Evolutionary conservation across 1,140 invertebrate species (phyloP).

Genomic region (Platyura marginata): DNA sequence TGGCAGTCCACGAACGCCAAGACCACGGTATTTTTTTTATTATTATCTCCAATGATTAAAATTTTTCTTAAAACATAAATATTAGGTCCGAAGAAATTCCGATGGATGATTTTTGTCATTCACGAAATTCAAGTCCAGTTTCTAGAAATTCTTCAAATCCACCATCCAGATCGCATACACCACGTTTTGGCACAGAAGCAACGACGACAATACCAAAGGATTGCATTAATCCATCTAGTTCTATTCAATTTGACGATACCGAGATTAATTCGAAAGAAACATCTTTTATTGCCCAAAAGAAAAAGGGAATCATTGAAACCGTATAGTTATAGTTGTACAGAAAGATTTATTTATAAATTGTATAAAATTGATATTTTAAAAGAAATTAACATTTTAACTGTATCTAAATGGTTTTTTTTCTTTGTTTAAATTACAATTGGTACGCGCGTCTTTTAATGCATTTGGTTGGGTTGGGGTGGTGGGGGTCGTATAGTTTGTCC

Average conservation of each 20-base stretch:
- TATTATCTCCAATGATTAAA: no score
- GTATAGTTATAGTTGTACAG: no score
- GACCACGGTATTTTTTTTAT: constrained; percentile 30
- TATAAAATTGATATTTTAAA: no score
- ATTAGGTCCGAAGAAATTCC: constrained; percentile 67
- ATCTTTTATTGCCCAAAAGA: constrained; percentile 42
- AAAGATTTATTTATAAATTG: no score
- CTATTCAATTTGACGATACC: constrained; percentile 12
- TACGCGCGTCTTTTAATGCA: no score
- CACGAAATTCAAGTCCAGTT: constrained; percentile 17
- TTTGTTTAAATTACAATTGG: no score
- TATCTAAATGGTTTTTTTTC: no score
- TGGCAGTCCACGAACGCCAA: constrained; percentile 43
- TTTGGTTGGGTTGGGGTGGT: no score
- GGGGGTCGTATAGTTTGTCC: no score
- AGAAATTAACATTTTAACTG: no score
- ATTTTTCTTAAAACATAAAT: no score
- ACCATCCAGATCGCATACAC: constrained; percentile 19
- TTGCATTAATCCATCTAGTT: constrained; percentile 12
- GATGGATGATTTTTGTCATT: constrained; percentile 49
- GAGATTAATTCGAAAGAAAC: constrained; percentile 43
- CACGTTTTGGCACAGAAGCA: constrained; percentile 18
- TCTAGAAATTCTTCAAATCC: constrained; percentile 11
- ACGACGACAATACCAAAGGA: constrained; percentile 9
- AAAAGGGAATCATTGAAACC: constrained; percentile 42